Conservation (phyloP, 2,113 vertebrate genomes). For the Numida meleagris region DNA sequence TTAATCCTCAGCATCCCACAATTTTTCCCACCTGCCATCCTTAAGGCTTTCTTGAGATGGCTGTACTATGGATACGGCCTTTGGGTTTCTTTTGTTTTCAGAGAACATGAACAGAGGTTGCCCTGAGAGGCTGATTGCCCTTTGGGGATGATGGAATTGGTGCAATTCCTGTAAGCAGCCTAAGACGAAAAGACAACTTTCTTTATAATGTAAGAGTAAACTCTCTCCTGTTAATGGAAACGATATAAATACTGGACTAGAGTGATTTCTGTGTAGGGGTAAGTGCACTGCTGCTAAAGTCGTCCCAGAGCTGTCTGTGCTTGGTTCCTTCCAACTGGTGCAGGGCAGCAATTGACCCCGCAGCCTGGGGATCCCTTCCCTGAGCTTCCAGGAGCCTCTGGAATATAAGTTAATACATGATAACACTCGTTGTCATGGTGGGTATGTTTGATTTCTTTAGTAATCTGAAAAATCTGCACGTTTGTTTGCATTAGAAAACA, state of each 20-base stretch:
- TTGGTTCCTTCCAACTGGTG: background rate
- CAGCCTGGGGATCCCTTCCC: background rate
- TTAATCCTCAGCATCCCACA: conserved; percentile 32
- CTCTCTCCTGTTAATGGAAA: background rate
- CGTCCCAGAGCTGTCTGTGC: background rate
- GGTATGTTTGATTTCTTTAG: background rate
- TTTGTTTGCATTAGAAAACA: background rate
- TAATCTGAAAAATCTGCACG: background rate
- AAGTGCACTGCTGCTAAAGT: background rate
- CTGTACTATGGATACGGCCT: background rate
- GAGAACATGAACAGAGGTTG: background rate
- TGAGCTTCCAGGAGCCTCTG: background rate
- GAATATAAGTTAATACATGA: background rate
- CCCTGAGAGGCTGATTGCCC: conserved; percentile 4
- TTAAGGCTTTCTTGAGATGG: conserved; percentile 21
- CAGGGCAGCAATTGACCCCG: background rate
- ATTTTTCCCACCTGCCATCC: conserved; percentile 40
- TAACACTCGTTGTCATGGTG: background rate
- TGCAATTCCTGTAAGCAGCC: background rate
- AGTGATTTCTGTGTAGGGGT: background rate
- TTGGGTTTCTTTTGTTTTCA: conserved; percentile 20
- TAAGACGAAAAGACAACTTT: background rate
- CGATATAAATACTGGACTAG: background rate
- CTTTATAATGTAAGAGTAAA: background rate
- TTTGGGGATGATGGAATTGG: background rate